These are phyloP conservation scores for Falco cherrug DNA, from an alignment of 2,797 vertebrate species.

Conservation along the genomic window DNA sequence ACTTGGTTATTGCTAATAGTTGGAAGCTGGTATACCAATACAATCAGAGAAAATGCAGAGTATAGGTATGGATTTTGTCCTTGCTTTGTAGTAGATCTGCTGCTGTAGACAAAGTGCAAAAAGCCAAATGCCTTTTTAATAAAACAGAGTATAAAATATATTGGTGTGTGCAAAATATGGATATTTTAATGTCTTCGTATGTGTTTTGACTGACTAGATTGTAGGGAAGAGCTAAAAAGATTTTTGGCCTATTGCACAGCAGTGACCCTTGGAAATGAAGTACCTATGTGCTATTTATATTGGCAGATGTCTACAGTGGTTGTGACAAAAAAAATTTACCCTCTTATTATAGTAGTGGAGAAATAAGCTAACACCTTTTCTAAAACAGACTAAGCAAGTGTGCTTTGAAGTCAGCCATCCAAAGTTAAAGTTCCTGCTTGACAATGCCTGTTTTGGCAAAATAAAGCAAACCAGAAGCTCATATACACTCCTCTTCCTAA, in stretches of 20 bases:
- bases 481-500: not conserved
- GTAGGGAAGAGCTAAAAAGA: not conserved
- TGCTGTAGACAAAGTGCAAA: not conserved
- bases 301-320: not conserved
- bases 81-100: not conserved
- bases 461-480: not conserved
- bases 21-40: not conserved
- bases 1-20: not conserved
- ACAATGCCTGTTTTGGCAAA: not conserved
- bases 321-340: not conserved
- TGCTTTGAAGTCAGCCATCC: not conserved
- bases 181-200: not conserved
- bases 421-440: not conserved
- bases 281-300: not conserved
- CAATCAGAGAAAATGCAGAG: not conserved
- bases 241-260: not conserved
- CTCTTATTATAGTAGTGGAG: rapidly evolving
- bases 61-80: not conserved
- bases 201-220: not conserved
- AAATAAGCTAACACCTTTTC: not conserved
- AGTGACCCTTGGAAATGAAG: not conserved
- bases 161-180: rapidly evolving
- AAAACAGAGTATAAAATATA: not conserved
- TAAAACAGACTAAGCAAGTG: not conserved
- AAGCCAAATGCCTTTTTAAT: not conserved